Conservation (phyloP, 2,888 invertebrate species). For the Phalera bucephala region DNA sequence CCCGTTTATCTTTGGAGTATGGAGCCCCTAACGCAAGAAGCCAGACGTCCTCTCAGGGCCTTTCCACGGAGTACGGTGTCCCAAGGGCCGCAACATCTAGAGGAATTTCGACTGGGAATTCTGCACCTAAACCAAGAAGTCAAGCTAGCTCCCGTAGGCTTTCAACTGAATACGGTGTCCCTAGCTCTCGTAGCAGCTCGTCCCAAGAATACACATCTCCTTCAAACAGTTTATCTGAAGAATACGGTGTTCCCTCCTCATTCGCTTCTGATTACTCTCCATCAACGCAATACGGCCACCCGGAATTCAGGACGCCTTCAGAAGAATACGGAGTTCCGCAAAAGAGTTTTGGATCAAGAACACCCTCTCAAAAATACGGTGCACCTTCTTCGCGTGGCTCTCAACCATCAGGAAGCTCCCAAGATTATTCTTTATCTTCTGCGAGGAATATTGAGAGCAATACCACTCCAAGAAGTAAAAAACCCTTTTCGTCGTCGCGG, state of each 20-base stretch:
- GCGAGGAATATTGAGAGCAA: conserved; percentile 37
- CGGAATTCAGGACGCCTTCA: conserved; percentile 46
- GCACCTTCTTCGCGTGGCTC: conserved; percentile 36
- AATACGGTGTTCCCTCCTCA: conserved; percentile 18
- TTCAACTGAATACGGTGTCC: conserved; percentile 15
- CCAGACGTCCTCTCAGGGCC: conserved; percentile 17
- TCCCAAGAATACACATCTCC: conserved; percentile 7
- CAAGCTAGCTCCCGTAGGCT: conserved; percentile 5
- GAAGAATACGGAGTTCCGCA: conserved; percentile 48
- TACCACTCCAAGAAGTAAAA: conserved; percentile 45
- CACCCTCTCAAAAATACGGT: conserved; percentile 44
- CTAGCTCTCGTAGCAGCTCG: conserved; percentile 9
- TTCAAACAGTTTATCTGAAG: conserved; percentile 9
- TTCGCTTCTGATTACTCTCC: conserved; percentile 28
- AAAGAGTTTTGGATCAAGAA: conserved; percentile 33
- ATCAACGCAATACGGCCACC: conserved; percentile 40
- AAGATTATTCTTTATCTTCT: conserved; percentile 50
- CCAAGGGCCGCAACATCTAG: background rate
- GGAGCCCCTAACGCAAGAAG: conserved; percentile 35
- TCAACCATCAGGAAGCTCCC: conserved; percentile 26
- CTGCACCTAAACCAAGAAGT: conserved; percentile 6
- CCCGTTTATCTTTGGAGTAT: conserved; percentile 37
- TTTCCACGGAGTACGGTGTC: conserved; percentile 27
- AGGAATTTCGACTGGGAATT: conserved; percentile 2
- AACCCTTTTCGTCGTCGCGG: conserved; percentile 30